These are phyloP conservation scores for Spondyliosoma cantharus DNA, from an alignment of 2,797 vertebrate genomes.

Conservation along the genomic window DNA sequence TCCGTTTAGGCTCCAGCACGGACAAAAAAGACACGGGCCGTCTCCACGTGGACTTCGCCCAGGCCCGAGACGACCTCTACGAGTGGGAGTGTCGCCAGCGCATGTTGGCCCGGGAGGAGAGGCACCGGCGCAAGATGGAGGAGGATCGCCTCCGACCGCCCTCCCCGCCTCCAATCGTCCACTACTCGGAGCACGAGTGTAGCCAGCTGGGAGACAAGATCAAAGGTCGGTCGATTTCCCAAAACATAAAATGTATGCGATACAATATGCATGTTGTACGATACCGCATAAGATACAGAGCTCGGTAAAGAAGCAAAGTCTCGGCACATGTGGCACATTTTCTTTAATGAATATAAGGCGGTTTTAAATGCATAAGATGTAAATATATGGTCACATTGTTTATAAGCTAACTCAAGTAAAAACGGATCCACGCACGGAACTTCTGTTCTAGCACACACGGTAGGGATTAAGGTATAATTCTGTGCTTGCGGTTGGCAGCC, in stretches of 20 bases:
- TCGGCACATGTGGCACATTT: background rate
- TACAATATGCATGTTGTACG: background rate
- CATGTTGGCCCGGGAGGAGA: slow-evolving; percentile 93
- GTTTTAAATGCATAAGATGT: background rate
- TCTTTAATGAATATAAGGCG: background rate
- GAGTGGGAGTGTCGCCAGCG: slow-evolving; percentile 97
- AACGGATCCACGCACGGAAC: background rate
- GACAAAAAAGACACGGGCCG: slow-evolving; percentile 87
- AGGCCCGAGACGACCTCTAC: slow-evolving; percentile 95
- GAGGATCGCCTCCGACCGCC: slow-evolving; percentile 90
- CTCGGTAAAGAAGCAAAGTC: background rate
- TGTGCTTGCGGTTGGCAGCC: background rate
- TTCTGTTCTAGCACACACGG: background rate
- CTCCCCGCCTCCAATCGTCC: slow-evolving; percentile 93
- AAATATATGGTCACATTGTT: background rate
- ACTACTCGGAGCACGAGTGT: slow-evolving; percentile 92
- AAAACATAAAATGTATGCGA: background rate
- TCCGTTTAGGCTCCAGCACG: slow-evolving; percentile 25
- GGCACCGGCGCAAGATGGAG: slow-evolving; percentile 91
- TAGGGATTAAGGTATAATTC: background rate
- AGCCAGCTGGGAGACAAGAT: slow-evolving; percentile 39
- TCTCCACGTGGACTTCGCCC: slow-evolving; percentile 95
- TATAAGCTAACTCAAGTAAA: slow-evolving; percentile 3
- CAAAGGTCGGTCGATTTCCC: slow-evolving; percentile 34
- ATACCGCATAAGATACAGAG: background rate